Base-by-base conservation (phyloP, 2,113 vertebrate genomes). In the Sylvicapra grimmia region DNA sequence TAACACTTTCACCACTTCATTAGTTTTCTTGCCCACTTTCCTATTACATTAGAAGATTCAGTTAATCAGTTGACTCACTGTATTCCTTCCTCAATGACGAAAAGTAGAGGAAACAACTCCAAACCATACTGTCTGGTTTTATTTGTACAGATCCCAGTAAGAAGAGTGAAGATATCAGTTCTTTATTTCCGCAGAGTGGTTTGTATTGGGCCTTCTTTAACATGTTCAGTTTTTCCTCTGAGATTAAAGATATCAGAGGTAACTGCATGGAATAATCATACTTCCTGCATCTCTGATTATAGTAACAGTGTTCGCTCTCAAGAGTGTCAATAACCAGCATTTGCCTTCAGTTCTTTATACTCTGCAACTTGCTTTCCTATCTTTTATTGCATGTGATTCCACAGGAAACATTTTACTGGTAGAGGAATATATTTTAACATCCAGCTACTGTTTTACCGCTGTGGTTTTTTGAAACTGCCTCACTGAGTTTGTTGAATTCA, bases 291-390 rank as follows among this genome's bases (percentile, higher is more conserved):
- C 51, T 80, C 33, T 89, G 77, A 61, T 84, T 47, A 27, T 61
- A 58, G 3, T 33, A 27, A 59, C 59, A 56, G 27, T 44, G 8
- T 18, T 13, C 13, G 25, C 4, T 82, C 21, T n/a, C 18, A 86
- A 79, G 85, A 68, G 79, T 63, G 51, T 2, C 19, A 63, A 0
- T 40, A 47, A 54, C 47, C 21, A 36, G 4, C 4, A 27, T 96
- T 91, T 79, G 36, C 82, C 44, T 79, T 80, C 44, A 79, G 31
- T 91, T 58, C 53, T 40, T 93, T 47, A 44, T 92, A 84, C 59
- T 86, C 83, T 84, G n/a, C 53, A 79, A 82, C 61, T 96, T 93
- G 25, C 49, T 96, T 94, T 97, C 25, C 23, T 63, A 29, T 63
- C 49, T 82, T 86, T 85, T 53, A 72, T 9, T 96, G 33, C n/a